phyloP scores from a whole-genome alignment of 2,888 invertebrate genomes.

The Cantharis rustica region DNA sequence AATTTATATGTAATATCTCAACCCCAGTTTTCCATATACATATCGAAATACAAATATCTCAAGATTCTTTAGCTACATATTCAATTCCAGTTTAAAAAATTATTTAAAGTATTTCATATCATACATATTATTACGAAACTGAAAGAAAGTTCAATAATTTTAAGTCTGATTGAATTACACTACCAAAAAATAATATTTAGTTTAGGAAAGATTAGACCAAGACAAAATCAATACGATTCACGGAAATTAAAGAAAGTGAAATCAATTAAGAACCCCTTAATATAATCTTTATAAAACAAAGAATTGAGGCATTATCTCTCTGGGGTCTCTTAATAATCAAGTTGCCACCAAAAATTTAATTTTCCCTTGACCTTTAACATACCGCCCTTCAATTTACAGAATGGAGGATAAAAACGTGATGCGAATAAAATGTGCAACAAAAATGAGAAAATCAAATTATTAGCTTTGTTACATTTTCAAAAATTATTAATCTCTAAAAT shows the following conservation, averaged over 20 bases:
- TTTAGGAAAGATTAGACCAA: neutral
- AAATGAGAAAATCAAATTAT: neutral
- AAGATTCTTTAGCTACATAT: neutral
- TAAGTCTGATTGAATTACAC: neutral
- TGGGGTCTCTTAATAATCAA: neutral
- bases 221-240: conserved; percentile 1
- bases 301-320: neutral
- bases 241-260: neutral
- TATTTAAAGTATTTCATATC: too few relatives aligned
- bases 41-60: neutral
- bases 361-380: conserved; percentile 1
- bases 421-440: conserved; percentile 1
- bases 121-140: neutral
- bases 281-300: conserved; percentile 4
- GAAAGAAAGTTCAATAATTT: neutral
- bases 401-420: conserved; percentile 4
- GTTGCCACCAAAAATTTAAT: conserved; percentile 2
- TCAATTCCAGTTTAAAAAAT: neutral
- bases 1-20: neutral
- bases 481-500: neutral
- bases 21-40: neutral
- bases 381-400: neutral
- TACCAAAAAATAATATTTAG: neutral
- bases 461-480: neutral
- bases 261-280: conserved; percentile 3